Percentiles rank a stretch among this genome's conserved stretches.
Evolutionary conservation across 37 sponge, comb jelly and placozoan genomes (phyloP).

Genomic region (Hexactinellida sp.): DNA sequence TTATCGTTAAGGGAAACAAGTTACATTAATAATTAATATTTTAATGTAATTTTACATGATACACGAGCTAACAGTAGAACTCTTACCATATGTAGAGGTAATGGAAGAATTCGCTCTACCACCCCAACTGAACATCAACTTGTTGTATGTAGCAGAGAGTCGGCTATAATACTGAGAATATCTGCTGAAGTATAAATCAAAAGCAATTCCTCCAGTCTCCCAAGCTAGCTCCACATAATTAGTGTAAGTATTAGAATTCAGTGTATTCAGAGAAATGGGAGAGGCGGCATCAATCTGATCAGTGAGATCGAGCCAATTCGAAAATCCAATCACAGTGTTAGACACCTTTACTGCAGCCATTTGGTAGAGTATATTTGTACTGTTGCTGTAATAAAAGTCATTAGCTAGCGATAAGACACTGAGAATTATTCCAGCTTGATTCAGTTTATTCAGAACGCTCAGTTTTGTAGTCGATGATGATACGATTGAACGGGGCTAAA

Average conservation of each 20-base stretch:
- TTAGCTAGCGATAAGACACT: background rate
- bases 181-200: background rate
- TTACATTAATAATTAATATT: too few species aligned
- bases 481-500: background rate
- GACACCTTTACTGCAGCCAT: background rate
- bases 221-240: conserved; percentile 8
- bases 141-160: background rate
- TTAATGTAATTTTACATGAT: too few species aligned
- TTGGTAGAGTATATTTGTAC: background rate
- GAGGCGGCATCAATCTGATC: background rate
- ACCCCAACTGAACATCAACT: conserved; percentile 5
- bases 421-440: background rate
- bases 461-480: background rate
- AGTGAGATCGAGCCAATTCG: background rate
- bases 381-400: background rate
- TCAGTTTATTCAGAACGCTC: background rate
- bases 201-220: conserved; percentile 12
- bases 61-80: too few species aligned
- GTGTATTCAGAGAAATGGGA: background rate
- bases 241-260: background rate
- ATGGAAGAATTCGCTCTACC: background rate
- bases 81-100: background rate
- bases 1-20: too few species aligned
- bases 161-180: background rate
- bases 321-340: background rate